These are phyloP conservation scores for Octopus sinensis DNA, from an alignment of 1,140 invertebrate genomes.

Conservation along the genomic window DNA sequence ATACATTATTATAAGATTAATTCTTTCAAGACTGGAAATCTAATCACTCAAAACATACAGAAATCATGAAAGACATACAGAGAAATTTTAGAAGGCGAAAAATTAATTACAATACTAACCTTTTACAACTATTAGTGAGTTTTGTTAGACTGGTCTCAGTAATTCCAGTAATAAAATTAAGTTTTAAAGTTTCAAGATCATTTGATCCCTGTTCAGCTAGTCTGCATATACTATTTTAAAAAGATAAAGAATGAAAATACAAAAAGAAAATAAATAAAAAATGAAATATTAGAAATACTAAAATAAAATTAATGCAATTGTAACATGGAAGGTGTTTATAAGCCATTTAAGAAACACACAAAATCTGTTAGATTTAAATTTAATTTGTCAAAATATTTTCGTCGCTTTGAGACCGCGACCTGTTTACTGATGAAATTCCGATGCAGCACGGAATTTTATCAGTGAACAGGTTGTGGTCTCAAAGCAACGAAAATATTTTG, in stretches of 20 bases:
- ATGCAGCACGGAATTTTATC: no score
- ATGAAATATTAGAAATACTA: no score
- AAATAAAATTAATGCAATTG: no score
- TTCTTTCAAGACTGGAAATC: background rate
- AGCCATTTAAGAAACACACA: no score
- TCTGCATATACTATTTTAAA: constrained; percentile 39
- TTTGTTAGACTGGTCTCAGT: constrained; percentile 41
- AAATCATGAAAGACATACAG: background rate
- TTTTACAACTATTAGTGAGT: constrained; percentile 46
- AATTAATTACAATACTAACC: constrained; percentile 27
- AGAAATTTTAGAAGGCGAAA: no score
- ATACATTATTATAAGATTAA: background rate
- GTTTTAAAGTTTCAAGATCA: constrained; percentile 43
- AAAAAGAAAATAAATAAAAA: background rate
- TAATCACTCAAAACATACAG: background rate
- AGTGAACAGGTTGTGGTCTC: no score
- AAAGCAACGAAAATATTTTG: no score
- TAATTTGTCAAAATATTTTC: no score
- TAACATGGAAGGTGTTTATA: no score
- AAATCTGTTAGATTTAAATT: no score
- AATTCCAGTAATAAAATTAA: constrained; percentile 49
- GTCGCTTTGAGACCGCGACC: no score
- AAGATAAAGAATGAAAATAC: constrained; percentile 16
- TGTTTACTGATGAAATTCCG: no score
- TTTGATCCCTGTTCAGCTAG: constrained; percentile 46